Percentiles rank a stretch among this genome's conserved stretches.
Conservation (phyloP, 2,797 vertebrate species). For the Sorex maritimensis region DNA sequence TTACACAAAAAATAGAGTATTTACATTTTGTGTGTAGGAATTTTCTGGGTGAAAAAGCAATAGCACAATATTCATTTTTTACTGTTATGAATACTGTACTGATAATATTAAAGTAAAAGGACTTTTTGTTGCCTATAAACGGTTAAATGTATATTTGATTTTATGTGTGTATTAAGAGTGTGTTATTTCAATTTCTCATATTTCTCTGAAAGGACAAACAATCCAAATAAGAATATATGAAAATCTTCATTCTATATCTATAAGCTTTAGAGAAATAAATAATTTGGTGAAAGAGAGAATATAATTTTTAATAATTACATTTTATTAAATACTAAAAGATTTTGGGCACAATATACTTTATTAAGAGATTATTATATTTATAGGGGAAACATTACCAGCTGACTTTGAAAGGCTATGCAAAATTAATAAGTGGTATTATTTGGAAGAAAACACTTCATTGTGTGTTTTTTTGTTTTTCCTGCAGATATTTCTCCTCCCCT, state of each 20-base stretch:
- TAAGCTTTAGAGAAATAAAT: constrained; percentile 62
- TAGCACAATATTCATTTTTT: constrained; percentile 62
- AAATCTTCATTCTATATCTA: constrained; percentile 49
- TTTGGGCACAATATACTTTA: background rate
- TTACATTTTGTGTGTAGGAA: constrained; percentile 64
- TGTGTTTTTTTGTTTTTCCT: constrained; percentile 51
- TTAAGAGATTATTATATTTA: constrained; percentile 42
- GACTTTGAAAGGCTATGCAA: background rate
- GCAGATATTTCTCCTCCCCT: constrained; percentile 13
- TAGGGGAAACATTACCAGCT: constrained; percentile 41
- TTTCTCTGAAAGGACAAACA: constrained; percentile 68
- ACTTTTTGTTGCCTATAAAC: constrained; percentile 56
- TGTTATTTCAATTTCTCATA: constrained; percentile 67
- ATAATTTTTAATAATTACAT: constrained; percentile 54
- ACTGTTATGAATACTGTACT: constrained; percentile 1
- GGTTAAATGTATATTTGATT: constrained; percentile 52
- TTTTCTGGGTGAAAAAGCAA: background rate
- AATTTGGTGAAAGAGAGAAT: background rate
- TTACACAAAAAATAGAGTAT: constrained; percentile 44
- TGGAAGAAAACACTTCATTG: constrained; percentile 20
- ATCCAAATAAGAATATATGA: constrained; percentile 70
- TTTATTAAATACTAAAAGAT: constrained; percentile 32
- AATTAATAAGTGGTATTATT: constrained; percentile 36
- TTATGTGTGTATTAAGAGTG: constrained; percentile 54
- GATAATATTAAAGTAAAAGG: constrained; percentile 63